phyloP scores from a whole-genome alignment of 1,140 invertebrate genomes.

The Galleria mellonella region DNA sequence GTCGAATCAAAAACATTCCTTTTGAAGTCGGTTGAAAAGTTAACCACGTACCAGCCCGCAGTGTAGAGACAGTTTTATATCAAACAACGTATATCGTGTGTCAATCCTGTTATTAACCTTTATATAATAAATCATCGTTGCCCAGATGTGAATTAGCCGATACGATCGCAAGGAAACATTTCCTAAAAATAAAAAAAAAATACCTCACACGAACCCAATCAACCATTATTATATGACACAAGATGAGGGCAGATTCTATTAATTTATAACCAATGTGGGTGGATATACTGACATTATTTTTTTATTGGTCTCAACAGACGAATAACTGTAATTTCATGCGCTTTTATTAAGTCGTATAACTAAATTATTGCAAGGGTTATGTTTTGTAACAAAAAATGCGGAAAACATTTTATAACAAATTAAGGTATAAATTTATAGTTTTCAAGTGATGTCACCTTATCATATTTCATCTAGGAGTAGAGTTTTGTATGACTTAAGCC shows the following conservation, averaged over 20 bases:
- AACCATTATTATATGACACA: constrained; percentile 63
- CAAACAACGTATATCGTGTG: constrained; percentile 9
- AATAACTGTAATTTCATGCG: constrained; percentile 54
- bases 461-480: no score
- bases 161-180: constrained; percentile 39
- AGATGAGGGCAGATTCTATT: constrained; percentile 68
- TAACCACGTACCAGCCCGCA: no score
- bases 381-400: not conserved
- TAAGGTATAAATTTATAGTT: no score
- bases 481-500: no score
- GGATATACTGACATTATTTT: constrained; percentile 68
- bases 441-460: no score
- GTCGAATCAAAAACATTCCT: no score
- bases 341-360: constrained; percentile 39
- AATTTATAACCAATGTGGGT: constrained; percentile 73
- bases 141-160: constrained; percentile 58
- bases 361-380: constrained; percentile 10
- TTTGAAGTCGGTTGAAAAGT: no score
- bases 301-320: constrained; percentile 33
- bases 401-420: not conserved
- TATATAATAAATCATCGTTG: constrained; percentile 49
- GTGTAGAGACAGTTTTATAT: constrained; percentile 1
- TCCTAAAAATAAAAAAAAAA: constrained; percentile 62
- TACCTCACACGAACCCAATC: constrained; percentile 68
- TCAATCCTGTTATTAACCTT: constrained; percentile 36